Conservation (phyloP, 30 jellyfish, hydroid and myxozoan genomes). For the Turritopsis rubra region DNA sequence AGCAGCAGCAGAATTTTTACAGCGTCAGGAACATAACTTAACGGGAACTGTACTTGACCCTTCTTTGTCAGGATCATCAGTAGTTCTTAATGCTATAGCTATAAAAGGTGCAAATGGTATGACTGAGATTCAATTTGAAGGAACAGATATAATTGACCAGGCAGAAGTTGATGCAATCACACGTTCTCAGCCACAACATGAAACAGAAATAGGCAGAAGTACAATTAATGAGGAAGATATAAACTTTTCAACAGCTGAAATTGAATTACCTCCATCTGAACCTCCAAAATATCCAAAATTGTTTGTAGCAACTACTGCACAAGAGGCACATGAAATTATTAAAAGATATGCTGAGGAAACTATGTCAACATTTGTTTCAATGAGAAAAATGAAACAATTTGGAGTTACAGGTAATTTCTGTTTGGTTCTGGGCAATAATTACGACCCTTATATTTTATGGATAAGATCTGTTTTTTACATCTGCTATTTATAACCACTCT, state of each 20-base stretch:
- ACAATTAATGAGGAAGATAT: conserved; percentile 2
- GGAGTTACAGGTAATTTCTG: conserved; percentile 28
- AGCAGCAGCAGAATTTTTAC: not conserved
- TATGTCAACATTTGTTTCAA: conserved; percentile 38
- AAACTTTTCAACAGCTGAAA: not conserved
- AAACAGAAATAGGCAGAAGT: not conserved
- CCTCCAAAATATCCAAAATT: conserved; percentile 25
- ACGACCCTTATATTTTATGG: not conserved
- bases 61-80: conserved; percentile 17
- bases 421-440: too few species aligned
- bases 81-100: conserved; percentile 30
- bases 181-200: conserved; percentile 9
- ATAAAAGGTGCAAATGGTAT: conserved; percentile 23
- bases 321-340: conserved; percentile 37
- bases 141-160: conserved; percentile 11
- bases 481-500: too few species aligned
- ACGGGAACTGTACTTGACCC: conserved; percentile 10
- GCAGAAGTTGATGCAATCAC: conserved; percentile 24
- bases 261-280: conserved; percentile 7
- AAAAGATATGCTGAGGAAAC: conserved; percentile 39
- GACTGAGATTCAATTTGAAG: conserved; percentile 27
- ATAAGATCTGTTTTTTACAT: too few species aligned
- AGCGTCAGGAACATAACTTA: not conserved
- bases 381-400: conserved; percentile 40
- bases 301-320: conserved; percentile 32